Conservation (phyloP, 2,888 invertebrate species). For the Eulithis prunata region DNA sequence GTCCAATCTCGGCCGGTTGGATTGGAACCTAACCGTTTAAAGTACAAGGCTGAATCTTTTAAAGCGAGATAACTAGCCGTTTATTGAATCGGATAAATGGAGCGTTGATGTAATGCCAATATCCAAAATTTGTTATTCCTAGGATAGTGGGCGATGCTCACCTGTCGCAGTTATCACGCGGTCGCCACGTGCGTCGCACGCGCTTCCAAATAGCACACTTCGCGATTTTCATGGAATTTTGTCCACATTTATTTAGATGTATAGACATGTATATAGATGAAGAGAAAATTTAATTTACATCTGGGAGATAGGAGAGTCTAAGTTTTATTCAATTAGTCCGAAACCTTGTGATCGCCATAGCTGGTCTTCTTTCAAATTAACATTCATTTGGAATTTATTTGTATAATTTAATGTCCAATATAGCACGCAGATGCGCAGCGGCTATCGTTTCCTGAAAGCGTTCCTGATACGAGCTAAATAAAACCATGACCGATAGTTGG, state of each 20-base stretch:
- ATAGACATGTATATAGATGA: too few species aligned
- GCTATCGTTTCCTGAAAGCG: conserved; percentile 59
- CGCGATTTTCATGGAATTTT: conserved; percentile 43
- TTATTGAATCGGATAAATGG: conserved; percentile 18
- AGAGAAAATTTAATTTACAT: too few species aligned
- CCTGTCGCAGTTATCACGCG: conserved; percentile 63
- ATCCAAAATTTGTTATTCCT: conserved; percentile 27
- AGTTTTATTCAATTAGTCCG: conserved; percentile 4
- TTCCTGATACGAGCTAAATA: conserved; percentile 56
- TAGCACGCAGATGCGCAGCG: conserved; percentile 50
- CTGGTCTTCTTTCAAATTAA: conserved; percentile 42
- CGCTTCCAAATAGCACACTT: conserved; percentile 45
- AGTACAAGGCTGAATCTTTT: conserved; percentile 18
- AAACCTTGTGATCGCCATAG: conserved; percentile 9
- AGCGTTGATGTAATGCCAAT: conserved; percentile 12
- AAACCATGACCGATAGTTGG: conserved; percentile 53
- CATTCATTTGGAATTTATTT: conserved; percentile 40
- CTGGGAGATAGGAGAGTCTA: not conserved
- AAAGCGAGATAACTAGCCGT: not conserved
- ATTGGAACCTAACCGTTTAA: conserved; percentile 13
- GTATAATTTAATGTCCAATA: conserved; percentile 43
- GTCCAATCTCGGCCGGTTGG: conserved; percentile 16
- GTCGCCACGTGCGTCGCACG: conserved; percentile 64
- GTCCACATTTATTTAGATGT: conserved; percentile 1
- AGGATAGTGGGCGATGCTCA: conserved; percentile 53